A percentile compares a stretch with the other conserved stretches of the same genome.
Evolutionary conservation across 2,113 vertebrate genomes (phyloP).

Genomic region (Desmodus rotundus): DNA sequence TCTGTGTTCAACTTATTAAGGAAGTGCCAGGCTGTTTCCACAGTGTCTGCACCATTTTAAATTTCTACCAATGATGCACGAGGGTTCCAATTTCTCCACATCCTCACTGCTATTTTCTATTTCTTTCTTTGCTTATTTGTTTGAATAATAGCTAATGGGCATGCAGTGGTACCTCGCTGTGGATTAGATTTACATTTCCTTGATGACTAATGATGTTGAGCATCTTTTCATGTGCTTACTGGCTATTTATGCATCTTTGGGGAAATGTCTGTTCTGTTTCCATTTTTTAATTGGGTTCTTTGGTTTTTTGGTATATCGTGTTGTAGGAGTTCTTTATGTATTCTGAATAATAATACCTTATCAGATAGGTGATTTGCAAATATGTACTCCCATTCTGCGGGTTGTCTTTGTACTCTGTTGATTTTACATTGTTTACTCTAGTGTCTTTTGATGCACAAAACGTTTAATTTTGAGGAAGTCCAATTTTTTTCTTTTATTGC

Average conservation of each 20-base stretch:
- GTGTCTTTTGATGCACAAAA: not conserved
- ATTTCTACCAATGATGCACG: not conserved
- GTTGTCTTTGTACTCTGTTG: not conserved
- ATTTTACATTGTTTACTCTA: not conserved
- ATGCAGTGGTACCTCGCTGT: not conserved
- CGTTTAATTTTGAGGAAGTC: not conserved
- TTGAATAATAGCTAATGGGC: not conserved
- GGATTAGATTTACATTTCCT: not conserved
- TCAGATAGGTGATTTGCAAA: not conserved
- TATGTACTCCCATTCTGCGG: not conserved
- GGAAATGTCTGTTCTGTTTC: not conserved
- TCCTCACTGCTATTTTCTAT: not conserved
- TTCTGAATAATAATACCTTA: conserved; percentile 19
- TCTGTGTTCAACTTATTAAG: not conserved
- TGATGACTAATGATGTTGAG: not conserved
- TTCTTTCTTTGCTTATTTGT: not conserved
- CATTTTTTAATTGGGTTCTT: not conserved
- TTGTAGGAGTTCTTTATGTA: not conserved
- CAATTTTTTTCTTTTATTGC: not conserved
- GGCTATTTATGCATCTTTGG: not conserved
- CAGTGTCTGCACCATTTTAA: not conserved
- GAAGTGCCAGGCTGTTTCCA: not conserved
- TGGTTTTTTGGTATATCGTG: not conserved
- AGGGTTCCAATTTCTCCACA: not conserved
- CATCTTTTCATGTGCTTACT: not conserved